Conservation (phyloP, 2,888 invertebrate genomes). For the Ligdia adustata region DNA sequence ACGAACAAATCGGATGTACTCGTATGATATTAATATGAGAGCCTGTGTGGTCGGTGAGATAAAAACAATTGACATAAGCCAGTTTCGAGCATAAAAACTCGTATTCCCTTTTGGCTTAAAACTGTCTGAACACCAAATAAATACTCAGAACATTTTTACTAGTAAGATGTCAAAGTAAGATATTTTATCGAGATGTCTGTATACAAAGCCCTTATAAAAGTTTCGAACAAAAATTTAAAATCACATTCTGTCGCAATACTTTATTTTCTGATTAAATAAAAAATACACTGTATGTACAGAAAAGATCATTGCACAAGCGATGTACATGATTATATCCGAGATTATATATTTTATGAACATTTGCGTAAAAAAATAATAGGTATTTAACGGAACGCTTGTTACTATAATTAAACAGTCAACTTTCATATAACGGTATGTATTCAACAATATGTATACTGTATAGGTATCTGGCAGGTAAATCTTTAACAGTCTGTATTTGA, state of each 20-base stretch:
- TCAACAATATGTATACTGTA: constrained; percentile 34
- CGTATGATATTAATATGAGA: too few relatives aligned
- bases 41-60: too few relatives aligned
- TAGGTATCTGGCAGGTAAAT: constrained; percentile 33
- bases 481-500: constrained; percentile 35
- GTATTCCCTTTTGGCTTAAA: too few relatives aligned
- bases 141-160: too few relatives aligned
- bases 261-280: constrained; percentile 79
- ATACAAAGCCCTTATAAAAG: too few relatives aligned
- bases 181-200: too few relatives aligned
- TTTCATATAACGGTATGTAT: constrained; percentile 31
- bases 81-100: too few relatives aligned
- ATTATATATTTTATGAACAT: constrained; percentile 29
- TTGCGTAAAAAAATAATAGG: constrained; percentile 26
- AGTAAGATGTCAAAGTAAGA: too few relatives aligned
- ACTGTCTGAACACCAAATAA: too few relatives aligned
- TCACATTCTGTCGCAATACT: constrained; percentile 65
- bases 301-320: constrained; percentile 57
- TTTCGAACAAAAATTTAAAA: constrained; percentile 46
- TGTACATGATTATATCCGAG: constrained; percentile 51
- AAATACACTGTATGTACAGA: constrained; percentile 77
- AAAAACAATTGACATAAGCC: too few relatives aligned
- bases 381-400: constrained; percentile 12
- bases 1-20: too few relatives aligned
- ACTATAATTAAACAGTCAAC: constrained; percentile 27